Base-by-base conservation (phyloP, 1,140 invertebrate species). In the Drosophila teissieri region DNA sequence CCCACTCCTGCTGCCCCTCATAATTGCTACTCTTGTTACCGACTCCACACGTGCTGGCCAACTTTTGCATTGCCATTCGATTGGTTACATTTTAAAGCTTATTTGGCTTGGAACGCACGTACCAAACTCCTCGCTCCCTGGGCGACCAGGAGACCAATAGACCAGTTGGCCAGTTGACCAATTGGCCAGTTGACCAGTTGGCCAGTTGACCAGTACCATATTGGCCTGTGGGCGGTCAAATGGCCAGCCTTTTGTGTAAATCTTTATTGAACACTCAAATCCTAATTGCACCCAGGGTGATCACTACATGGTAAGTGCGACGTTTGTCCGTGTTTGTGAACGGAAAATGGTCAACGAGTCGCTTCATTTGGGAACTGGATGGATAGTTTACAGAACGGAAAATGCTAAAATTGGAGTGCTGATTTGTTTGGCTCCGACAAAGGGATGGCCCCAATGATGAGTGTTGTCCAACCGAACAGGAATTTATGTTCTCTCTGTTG, bases 191-290 rank as follows among this genome's bases (percentile, higher is more conserved):
- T n/a, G n/a, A n/a, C n/a, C n/a, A n/a, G 37, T 5, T 2, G 22
- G 4, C 3, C 10, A 39, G 37, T 31, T 6, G 12, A 39, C n/a
- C 39, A 40, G 14, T 10, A 14, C 22, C 44, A 10, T 3, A 19
- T 27, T 56, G 67, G 55, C 36, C 49, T 70, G 56, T 48, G 51
- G 40, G 40, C 31, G 31, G 31, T 8, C 31, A 31, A 31, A 31
- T 31, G 31, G 31, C 34, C 61, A 6, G 64, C 64, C 42, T 69
- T 69, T 86, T 83, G 63, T 79, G 75, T 76, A 80, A 88, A 88
- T 89, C 84, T 76, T 88, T 83, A 88, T 88, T 88, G 83, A 83
- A 88, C 81, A 81, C 84, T 78, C 73, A 78, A 88, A 85, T 82
- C 77, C 48, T 70, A 89, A 88, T 80, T 86, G 83, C 79, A 86